Conservation (phyloP, 2,113 vertebrate genomes). For the Pelobates fuscus region DNA sequence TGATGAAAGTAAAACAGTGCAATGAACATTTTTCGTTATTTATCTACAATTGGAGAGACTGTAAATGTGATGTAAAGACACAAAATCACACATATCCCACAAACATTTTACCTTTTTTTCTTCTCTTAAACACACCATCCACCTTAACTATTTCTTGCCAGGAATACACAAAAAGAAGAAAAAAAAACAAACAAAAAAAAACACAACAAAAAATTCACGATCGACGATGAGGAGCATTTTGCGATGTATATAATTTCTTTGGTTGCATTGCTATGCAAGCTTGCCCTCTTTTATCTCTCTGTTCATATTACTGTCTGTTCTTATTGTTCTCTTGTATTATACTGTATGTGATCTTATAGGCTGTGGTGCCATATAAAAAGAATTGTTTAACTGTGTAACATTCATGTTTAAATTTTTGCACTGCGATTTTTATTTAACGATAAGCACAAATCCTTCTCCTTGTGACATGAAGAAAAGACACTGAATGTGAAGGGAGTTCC, state of each 20-base stretch:
- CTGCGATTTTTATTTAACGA: slow-evolving; percentile 98
- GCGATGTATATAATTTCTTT: slow-evolving; percentile 98
- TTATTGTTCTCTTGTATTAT: slow-evolving; percentile 96
- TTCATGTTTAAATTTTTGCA: slow-evolving; percentile 97
- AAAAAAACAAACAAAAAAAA: not conserved
- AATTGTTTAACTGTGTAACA: slow-evolving; percentile 88
- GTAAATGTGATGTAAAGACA: slow-evolving; percentile 99
- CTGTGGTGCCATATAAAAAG: slow-evolving; percentile 91
- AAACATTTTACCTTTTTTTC: slow-evolving; percentile 82
- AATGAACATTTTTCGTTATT: slow-evolving; percentile 87
- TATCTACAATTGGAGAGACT: slow-evolving; percentile 87
- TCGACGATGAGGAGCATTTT: slow-evolving; percentile 74
- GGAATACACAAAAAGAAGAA: slow-evolving; percentile 72
- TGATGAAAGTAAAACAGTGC: slow-evolving; percentile 78
- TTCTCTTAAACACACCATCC: slow-evolving; percentile 89
- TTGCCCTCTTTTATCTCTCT: slow-evolving; percentile 84
- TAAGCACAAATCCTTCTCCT: slow-evolving; percentile 99
- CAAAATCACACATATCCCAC: slow-evolving; percentile 92
- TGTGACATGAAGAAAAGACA: slow-evolving; percentile 91
- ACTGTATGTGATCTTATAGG: slow-evolving; percentile 98
- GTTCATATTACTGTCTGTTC: slow-evolving; percentile 86
- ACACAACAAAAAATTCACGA: slow-evolving; percentile 57
- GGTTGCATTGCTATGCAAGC: slow-evolving; percentile 99
- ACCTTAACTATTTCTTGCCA: slow-evolving; percentile 86
- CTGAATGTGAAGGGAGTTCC: slow-evolving; percentile 92